phyloP scores from a whole-genome alignment of 2,888 invertebrate genomes.

The Latrodectus hesperus region DNA sequence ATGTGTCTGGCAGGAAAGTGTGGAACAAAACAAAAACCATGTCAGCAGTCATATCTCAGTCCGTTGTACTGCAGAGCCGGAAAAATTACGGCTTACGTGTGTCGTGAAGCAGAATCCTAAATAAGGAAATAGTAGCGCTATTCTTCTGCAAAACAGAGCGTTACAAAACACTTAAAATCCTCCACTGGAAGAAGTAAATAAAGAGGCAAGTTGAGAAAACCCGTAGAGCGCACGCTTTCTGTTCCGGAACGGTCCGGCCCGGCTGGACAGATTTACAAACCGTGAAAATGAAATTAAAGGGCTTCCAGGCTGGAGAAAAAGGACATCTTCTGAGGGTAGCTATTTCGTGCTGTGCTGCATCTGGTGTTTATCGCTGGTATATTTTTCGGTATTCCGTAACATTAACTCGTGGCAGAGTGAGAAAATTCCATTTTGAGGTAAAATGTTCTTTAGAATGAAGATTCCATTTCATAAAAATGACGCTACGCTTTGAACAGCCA shows the following conservation, averaged over 20 bases:
- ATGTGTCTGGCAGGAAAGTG: neutral
- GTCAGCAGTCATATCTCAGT: neutral
- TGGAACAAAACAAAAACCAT: neutral
- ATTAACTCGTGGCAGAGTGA: constrained; percentile 18
- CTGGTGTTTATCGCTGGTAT: constrained; percentile 31
- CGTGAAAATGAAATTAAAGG: constrained; percentile 62
- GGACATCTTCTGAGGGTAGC: neutral
- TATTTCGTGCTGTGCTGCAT: constrained; percentile 26
- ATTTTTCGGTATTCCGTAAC: constrained; percentile 35
- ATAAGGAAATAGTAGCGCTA: constrained; percentile 50
- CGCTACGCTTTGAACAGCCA: no score
- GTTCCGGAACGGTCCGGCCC: neutral
- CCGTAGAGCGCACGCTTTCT: neutral
- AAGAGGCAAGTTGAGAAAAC: constrained; percentile 7
- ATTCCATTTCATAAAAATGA: constrained; percentile 11
- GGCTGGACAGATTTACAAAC: constrained; percentile 47
- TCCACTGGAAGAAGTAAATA: constrained; percentile 25
- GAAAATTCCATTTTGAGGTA: constrained; percentile 35
- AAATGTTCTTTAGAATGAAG: constrained; percentile 13
- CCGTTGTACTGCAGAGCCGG: constrained; percentile 7
- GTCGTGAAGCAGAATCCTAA: constrained; percentile 32
- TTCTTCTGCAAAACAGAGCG: constrained; percentile 37
- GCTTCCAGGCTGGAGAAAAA: constrained; percentile 33
- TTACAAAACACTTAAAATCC: constrained; percentile 38
- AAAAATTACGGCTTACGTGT: constrained; percentile 38